A percentile compares a stretch with the other conserved stretches of the same genome.
Evolutionary conservation across 2,888 invertebrate species (phyloP).

Genomic region (Myopa tessellatipennis): DNA sequence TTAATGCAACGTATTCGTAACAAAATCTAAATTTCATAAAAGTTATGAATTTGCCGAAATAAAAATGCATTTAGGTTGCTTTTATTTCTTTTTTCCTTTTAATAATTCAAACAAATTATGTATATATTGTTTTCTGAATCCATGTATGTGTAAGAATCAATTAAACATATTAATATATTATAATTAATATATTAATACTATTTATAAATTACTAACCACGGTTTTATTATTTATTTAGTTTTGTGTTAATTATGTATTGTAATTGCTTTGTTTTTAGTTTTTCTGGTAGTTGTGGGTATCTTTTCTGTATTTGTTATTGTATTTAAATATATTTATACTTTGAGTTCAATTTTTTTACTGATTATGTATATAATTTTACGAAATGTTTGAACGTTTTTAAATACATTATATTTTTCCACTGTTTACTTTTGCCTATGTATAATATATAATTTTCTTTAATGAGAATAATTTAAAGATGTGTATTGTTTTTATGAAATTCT

Average conservation of each 20-base stretch:
- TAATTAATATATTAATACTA: neutral
- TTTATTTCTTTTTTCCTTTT: constrained; percentile 16
- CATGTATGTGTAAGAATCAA: neutral
- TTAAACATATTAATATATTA: constrained; percentile 11
- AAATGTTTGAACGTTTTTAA: neutral
- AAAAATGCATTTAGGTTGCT: neutral
- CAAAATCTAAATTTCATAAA: neutral
- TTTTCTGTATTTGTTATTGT: neutral
- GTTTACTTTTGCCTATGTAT: neutral
- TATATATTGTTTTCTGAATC: constrained; percentile 17
- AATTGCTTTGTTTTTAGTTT: neutral
- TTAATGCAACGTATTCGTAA: no score
- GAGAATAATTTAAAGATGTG: neutral
- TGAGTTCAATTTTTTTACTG: constrained; percentile 7
- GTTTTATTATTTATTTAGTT: neutral
- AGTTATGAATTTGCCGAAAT: neutral
- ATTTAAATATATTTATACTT: constrained; percentile 21
- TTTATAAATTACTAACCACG: neutral
- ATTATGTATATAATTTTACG: constrained; percentile 16
- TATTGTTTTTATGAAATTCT: neutral
- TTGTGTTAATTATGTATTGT: neutral
- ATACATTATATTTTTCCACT: no score
- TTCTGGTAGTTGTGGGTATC: no score
- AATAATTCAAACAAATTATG: constrained; percentile 31
- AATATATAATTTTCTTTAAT: neutral